These are phyloP conservation scores for Zaprionus africanus DNA, from an alignment of 1,140 invertebrate genomes.

Conservation along the genomic window DNA sequence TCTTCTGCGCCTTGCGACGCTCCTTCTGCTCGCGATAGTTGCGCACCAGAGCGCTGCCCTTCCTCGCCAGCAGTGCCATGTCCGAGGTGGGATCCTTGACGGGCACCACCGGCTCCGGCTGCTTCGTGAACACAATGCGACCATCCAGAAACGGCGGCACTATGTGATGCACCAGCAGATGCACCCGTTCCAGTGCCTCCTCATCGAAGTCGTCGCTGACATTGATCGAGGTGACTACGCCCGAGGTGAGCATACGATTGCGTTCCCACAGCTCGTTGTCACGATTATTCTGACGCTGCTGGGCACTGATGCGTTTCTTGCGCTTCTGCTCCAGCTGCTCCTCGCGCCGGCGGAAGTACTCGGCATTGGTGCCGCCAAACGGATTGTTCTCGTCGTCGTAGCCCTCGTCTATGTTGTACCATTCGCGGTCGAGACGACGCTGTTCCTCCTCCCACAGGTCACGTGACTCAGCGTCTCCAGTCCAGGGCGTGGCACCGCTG, in stretches of 20 bases:
- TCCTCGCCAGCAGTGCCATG: slow-evolving; percentile 98
- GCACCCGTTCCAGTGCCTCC: slow-evolving; percentile 95
- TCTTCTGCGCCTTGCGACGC: slow-evolving; percentile 97
- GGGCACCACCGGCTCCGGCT: slow-evolving; percentile 97
- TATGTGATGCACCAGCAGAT: slow-evolving; percentile 98
- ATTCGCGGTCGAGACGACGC: slow-evolving; percentile 96
- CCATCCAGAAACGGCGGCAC: slow-evolving; percentile 99
- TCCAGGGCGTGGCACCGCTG: slow-evolving; percentile 88
- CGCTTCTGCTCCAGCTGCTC: slow-evolving; percentile 95
- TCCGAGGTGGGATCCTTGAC: slow-evolving; percentile 98
- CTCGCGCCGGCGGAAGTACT: slow-evolving; percentile 95
- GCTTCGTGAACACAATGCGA: slow-evolving; percentile 99
- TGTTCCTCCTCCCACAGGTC: slow-evolving; percentile 97
- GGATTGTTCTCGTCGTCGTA: slow-evolving; percentile 97
- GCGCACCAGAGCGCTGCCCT: slow-evolving; percentile 96
- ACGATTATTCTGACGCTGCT: slow-evolving; percentile 97
- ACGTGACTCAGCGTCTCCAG: slow-evolving; percentile 88
- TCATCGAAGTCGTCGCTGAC: slow-evolving; percentile 97
- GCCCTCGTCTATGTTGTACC: slow-evolving; percentile 97
- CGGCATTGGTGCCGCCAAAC: slow-evolving; percentile 94
- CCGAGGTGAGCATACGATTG: slow-evolving; percentile 98
- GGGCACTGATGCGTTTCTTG: slow-evolving; percentile 96
- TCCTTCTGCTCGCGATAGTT: slow-evolving; percentile 98
- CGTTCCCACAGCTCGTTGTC: slow-evolving; percentile 99
- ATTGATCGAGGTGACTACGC: slow-evolving; percentile 95